phyloP scores from a whole-genome alignment of 30 jellyfish, hydroid and myxozoan genomes.

The Rhopilema esculentum region DNA sequence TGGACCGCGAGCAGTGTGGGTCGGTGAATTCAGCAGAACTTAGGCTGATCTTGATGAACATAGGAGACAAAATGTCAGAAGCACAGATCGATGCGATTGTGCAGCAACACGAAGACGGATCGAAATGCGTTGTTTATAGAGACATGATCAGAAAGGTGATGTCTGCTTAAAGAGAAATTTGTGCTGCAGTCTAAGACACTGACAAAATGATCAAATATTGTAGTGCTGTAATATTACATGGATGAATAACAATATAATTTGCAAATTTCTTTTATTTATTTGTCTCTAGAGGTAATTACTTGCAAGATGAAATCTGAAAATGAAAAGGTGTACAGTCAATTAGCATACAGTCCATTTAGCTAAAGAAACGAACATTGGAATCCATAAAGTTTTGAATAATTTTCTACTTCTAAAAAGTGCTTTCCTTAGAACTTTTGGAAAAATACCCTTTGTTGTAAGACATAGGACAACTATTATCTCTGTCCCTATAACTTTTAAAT shows the following conservation, averaged over 20 bases:
- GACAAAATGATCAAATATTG: not conserved
- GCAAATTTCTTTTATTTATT: no score
- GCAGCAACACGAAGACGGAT: slow-evolving; percentile 81
- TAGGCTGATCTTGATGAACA: slow-evolving; percentile 74
- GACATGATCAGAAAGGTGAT: slow-evolving; percentile 82
- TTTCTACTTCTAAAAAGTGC: no score
- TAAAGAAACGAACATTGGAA: no score
- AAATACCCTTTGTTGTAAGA: no score
- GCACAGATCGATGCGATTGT: slow-evolving; percentile 90
- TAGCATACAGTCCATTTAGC: no score
- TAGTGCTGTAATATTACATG: not conserved
- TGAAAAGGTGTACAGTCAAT: no score
- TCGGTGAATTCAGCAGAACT: slow-evolving; percentile 83
- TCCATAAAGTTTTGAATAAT: no score
- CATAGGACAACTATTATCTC: no score
- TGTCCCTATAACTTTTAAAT: no score
- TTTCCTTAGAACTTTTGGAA: no score
- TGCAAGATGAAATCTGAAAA: no score
- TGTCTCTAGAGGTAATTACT: no score
- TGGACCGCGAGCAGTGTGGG: slow-evolving; percentile 93
- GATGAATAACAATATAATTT: not conserved
- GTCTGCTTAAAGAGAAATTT: slow-evolving; percentile 58
- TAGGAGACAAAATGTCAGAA: slow-evolving; percentile 91
- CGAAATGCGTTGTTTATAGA: slow-evolving; percentile 78
- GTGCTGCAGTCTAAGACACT: not conserved